Percentiles rank a stretch among this genome's conserved stretches.
phyloP scores from a whole-genome alignment of 2,113 vertebrate genomes.

The Sapajus apella region DNA sequence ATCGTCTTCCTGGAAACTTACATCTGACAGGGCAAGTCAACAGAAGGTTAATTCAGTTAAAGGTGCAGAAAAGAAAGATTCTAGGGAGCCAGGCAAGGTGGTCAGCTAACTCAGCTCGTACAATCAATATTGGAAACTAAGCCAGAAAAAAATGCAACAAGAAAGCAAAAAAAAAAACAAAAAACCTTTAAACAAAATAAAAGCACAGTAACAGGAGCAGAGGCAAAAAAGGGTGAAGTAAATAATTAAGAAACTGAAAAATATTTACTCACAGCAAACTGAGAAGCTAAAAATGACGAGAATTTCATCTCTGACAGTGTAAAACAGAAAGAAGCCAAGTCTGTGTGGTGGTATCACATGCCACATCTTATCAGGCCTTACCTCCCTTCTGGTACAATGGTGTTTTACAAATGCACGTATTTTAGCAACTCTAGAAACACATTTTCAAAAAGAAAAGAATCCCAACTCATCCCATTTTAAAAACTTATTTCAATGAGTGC shows the following conservation, averaged over 20 bases:
- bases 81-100: not conserved
- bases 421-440: not conserved
- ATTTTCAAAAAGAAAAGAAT: not conserved
- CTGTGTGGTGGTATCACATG: not conserved
- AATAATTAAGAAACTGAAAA: not conserved
- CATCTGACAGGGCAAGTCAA: not conserved
- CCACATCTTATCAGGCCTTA: not conserved
- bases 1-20: conserved; percentile 39
- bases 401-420: not conserved
- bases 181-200: not conserved
- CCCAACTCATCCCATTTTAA: not conserved
- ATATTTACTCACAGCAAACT: not conserved
- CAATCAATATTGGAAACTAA: not conserved
- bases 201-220: not conserved
- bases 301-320: not conserved
- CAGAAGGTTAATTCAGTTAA: not conserved
- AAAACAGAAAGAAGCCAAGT: not conserved
- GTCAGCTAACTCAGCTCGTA: not conserved
- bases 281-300: not conserved
- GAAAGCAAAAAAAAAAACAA: not conserved
- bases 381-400: not conserved
- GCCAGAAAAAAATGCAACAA: not conserved
- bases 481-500: not conserved
- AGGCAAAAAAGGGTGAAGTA: not conserved
- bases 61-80: not conserved